These are phyloP conservation scores for Anguilla japonica DNA, from an alignment of 2,113 vertebrate genomes.

Conservation along the genomic window DNA sequence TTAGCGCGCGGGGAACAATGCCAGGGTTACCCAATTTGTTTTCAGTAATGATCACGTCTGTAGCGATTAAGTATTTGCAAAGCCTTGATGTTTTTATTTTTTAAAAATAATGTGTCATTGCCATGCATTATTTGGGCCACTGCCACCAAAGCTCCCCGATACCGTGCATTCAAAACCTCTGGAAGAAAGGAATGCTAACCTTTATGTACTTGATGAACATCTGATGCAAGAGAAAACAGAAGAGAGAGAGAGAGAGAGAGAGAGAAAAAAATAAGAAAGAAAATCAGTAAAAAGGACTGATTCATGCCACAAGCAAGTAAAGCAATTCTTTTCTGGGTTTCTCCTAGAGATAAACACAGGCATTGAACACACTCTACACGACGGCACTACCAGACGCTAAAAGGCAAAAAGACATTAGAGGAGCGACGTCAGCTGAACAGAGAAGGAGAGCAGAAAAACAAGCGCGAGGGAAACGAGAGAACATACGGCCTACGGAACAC, in stretches of 20 bases:
- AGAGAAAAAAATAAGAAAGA: conserved; percentile 68
- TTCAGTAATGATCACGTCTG: conserved; percentile 14
- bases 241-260: conserved; percentile 46
- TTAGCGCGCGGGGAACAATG: conserved; percentile 25
- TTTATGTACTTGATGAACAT: conserved; percentile 99
- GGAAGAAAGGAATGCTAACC: conserved; percentile 89
- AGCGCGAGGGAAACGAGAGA: conserved; percentile 1
- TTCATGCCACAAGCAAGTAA: conserved; percentile 81
- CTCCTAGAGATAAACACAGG: conserved; percentile 16
- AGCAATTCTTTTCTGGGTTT: conserved; percentile 48
- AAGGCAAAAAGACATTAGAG: conserved; percentile 17
- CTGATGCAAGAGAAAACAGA: conserved; percentile 88
- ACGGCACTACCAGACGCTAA: conserved; percentile 25
- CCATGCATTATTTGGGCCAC: conserved; percentile 69
- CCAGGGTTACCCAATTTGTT: conserved; percentile 15
- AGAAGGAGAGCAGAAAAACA: conserved; percentile 11
- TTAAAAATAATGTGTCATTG: conserved; percentile 35
- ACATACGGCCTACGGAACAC: background rate
- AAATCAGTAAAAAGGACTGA: conserved; percentile 80
- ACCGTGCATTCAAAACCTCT: conserved; percentile 55
- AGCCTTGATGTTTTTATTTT: conserved; percentile 32
- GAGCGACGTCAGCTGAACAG: background rate
- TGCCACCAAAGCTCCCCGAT: conserved; percentile 53
- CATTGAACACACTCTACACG: conserved; percentile 9
- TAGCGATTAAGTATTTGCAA: conserved; percentile 38